Evolutionary conservation across 2,797 vertebrate genomes (phyloP), one percentile per base, ranked within the genome.

Genomic region (Pseudochaenichthys georgianus): DNA sequence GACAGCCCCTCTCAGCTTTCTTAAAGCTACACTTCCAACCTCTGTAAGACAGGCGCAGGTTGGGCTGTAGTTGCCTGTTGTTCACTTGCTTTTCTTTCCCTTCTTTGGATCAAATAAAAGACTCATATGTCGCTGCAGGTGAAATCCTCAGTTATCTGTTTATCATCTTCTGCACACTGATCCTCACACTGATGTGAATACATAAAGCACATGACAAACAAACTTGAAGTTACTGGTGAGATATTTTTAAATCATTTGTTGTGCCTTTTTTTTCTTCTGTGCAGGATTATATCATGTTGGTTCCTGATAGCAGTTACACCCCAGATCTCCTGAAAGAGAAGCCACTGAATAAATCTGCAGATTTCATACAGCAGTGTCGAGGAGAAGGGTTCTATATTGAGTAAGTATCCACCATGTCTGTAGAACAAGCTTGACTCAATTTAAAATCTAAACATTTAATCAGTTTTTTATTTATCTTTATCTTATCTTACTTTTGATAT

Each of bases 331-430:
- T 97, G 85, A 94, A 93, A 85, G 94, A 92, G 82, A 96, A 95
- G 45, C 92, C 91, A 15, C 80, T 96, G 94, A 95, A 98, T 88
- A 96, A 95, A 84, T 96, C 97, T 73, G 79, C 86, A 31, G 96
- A 96, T 90, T 99, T 99, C 87, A 93, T 96, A 82, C 95, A 83
- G 84, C 94, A 88, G 0, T 99, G 97, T 87, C 95, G 97, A 91
- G 91, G 94, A 89, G 95, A 96, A 78, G 95, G 95, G 64, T 98
- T 98, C 92, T 89, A 95, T 84, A 95, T 96, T 68, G 92, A 98
- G 98, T 99, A 94, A 88, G 97, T 95, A 69, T 79, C 53, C 65
- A 59, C 23, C 43, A 9, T 57, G 42, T 64, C 16, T 5, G n/a
- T 58, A 2, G 64, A 64, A 70, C 55, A 73, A 68, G 12, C 23